Base-by-base conservation (phyloP, 2,113 vertebrate genomes). In the Pao palembangensis region DNA sequence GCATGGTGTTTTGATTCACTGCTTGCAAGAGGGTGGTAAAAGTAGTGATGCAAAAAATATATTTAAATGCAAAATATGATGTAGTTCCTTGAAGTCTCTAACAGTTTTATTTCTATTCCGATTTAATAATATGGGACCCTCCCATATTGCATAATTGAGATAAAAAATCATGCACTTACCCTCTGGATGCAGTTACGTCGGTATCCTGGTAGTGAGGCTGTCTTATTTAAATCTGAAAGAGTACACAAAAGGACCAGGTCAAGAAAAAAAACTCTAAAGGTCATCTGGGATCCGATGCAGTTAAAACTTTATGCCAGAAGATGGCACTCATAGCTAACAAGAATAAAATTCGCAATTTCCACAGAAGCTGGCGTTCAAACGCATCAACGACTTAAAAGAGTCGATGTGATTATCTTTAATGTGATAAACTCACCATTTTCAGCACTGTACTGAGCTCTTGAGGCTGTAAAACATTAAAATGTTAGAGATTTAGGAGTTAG, bases 191-290 rank as follows among this genome's bases (percentile, higher is more conserved):
- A 94, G 0, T 98, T 99, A 78, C 94, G 94, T 76, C 95, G 91
- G 78, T 98, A 99, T 76, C 94, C 95, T 68, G 96, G 96, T 19
- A 99, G 91, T 12, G 96, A 98, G 20, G 96, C 93, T 0, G 96
- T 96, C 78, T 98, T 99, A 11, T 94, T 95, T 73, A 95, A 94
- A 83, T 98, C 96, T 99, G 83, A 48, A 86, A 86, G 17, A 71
- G 8, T 2, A 14, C 5, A 19, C 42, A 34, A 44, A 43, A 19
- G 6, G 58, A 0, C 13, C 2, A 6, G 1, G 5, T 62, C 16
- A 50, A 49, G 11, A 43, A 42, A 34, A 51, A 54, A 20, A 53
- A 5, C 31, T 20, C 6, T 12, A 57, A 12, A 43, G 2, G 18
- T 8, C 47, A 10, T 19, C 56, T 10, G 14, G 16, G 5, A 38